phyloP scores from a whole-genome alignment of 2,888 invertebrate species.

The Rhamphomyia laevipes region DNA sequence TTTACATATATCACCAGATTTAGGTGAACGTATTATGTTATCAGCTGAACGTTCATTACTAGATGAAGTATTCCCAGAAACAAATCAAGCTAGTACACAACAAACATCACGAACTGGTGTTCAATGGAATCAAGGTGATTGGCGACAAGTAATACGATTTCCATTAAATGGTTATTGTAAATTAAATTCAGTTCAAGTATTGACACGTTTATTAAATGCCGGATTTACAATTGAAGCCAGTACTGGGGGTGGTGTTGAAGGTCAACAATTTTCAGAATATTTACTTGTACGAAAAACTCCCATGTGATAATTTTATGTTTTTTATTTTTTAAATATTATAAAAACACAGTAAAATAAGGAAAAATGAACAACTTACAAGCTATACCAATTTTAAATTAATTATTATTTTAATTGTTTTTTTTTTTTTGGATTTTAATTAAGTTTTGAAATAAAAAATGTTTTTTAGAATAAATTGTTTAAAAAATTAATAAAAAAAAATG shows the following conservation, averaged over 20 bases:
- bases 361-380: too few species aligned
- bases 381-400: too few species aligned
- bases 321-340: too few species aligned
- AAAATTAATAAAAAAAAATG: too few species aligned
- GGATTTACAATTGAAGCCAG: conserved; percentile 70
- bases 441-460: too few species aligned
- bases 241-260: conserved; percentile 77
- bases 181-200: conserved; percentile 78
- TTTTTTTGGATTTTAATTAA: too few species aligned
- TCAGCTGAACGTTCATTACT: conserved; percentile 66
- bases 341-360: too few species aligned
- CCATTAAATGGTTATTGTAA: conserved; percentile 83
- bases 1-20: conserved; percentile 66
- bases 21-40: conserved; percentile 69
- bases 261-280: conserved; percentile 83
- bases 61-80: conserved; percentile 66
- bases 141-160: conserved; percentile 71
- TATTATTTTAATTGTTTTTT: too few species aligned
- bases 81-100: conserved; percentile 56
- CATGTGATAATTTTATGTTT: conserved; percentile 32
- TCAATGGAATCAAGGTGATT: conserved; percentile 71
- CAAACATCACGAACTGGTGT: conserved; percentile 69
- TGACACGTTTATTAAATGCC: conserved; percentile 66
- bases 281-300: conserved; percentile 54
- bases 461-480: too few species aligned